Conservation (phyloP, 2,888 invertebrate species). For the Eilema sororculum region DNA sequence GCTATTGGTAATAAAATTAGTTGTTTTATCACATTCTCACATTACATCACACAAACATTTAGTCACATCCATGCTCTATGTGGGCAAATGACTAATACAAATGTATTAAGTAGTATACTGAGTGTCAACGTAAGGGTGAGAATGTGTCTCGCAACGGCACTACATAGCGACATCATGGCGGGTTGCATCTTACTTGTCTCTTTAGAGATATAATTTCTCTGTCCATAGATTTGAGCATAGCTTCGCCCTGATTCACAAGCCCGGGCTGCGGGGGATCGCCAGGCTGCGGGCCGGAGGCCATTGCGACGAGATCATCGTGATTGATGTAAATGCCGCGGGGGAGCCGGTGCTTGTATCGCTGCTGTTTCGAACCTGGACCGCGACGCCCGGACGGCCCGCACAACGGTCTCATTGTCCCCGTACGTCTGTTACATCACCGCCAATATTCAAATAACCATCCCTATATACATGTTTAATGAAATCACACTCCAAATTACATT, state of each 20-base stretch:
- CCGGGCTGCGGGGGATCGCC: conserved; percentile 84
- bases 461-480: conserved; percentile 48
- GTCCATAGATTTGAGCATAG: conserved; percentile 96
- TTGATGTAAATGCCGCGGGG: conserved; percentile 99
- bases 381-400: conserved; percentile 90
- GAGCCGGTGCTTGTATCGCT: conserved; percentile 93
- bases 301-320: conserved; percentile 97
- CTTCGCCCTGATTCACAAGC: conserved; percentile 90
- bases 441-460: conserved; percentile 72
- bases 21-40: conserved; percentile 74
- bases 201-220: conserved; percentile 97
- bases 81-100: conserved; percentile 33
- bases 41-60: conserved; percentile 68
- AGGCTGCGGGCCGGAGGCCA: conserved; percentile 93
- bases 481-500: conserved; percentile 56
- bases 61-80: conserved; percentile 47
- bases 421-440: conserved; percentile 89
- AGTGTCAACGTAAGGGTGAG: conserved; percentile 73
- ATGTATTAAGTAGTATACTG: conserved; percentile 13
- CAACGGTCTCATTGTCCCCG: conserved; percentile 93
- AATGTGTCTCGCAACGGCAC: conserved; percentile 73
- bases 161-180: conserved; percentile 70
- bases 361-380: conserved; percentile 84
- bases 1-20: conserved; percentile 52
- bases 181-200: conserved; percentile 94